Evolutionary conservation across 2,113 vertebrate genomes (phyloP), one percentile per base, ranked within the genome.

Genomic region (Pteruthius melanotis): DNA sequence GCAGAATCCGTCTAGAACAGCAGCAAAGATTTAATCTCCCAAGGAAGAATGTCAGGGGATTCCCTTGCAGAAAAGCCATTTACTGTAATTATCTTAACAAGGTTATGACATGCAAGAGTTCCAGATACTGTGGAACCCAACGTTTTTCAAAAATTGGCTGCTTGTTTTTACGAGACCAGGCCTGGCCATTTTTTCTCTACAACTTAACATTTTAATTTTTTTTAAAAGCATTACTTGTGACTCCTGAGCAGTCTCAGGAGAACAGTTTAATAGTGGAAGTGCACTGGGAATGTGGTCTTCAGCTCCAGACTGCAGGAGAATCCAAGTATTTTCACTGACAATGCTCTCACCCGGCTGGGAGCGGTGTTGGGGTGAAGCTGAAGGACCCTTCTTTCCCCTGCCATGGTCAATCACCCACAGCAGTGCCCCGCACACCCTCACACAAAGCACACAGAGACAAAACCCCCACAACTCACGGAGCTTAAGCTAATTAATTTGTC

Each of bases 401-500:
- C 20, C 24, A 10, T 6, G 31, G 66, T 30, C 42, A 5, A 13
- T 33, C 68, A 8, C 10, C 45, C 37, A 40, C 42, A 39, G 90
- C 78, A 92, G 63, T 3, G 53, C 79, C 60, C 60, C 50, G 65
- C 83, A 5, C 21, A 45, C 14, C 81, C 45, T 72, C 89, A 65
- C 12, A 6, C 33, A 20, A n/a, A 61, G n/a, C 30, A 60, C 56
- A 54, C 21, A 11, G 20, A 60, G 18, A 76, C 57, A 70, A 69
- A 91, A 5, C 75, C 85, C 52, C 64, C 71, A 14, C 10, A 80
- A 61, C 44, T 7, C 76, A 30, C 0, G 8, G 24, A 80, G 75
- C 23, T 39, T 54, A 8, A 81, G 88, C 17, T 90, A 88, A 93
- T 94, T 90, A 50, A 89, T 95, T 94, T 83, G 60, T 64, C 69